These are phyloP conservation scores for Silurus lanzhouensis DNA, from an alignment of 2,797 vertebrate species.

Conservation along the genomic window DNA sequence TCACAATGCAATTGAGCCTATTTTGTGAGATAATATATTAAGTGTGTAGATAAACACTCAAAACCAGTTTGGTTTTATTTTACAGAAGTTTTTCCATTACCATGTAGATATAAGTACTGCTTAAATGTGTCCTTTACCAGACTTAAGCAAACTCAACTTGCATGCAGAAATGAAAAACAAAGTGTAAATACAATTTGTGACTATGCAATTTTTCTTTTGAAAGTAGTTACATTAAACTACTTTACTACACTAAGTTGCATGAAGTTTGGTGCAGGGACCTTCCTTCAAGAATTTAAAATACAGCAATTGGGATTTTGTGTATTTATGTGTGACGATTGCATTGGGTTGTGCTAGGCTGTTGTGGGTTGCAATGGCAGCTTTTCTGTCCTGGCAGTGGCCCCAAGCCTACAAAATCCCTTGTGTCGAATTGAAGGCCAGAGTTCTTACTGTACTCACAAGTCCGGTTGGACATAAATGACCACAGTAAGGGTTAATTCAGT, in stretches of 20 bases:
- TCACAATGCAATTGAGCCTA: neutral
- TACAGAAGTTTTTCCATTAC: neutral
- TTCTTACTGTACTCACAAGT: neutral
- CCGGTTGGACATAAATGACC: conserved; percentile 6
- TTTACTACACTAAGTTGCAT: neutral
- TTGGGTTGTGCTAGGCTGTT: neutral
- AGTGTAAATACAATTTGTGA: neutral
- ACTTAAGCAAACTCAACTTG: neutral
- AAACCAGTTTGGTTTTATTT: neutral
- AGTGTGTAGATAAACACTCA: neutral
- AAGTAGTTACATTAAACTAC: neutral
- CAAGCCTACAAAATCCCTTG: conserved; percentile 13
- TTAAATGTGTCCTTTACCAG: neutral
- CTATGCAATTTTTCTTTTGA: neutral
- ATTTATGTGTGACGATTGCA: neutral
- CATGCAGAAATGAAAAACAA: neutral
- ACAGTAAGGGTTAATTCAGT: conserved; percentile 4
- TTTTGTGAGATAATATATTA: neutral
- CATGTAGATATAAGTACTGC: neutral
- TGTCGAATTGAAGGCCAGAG: conserved; percentile 8
- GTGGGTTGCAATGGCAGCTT: neutral
- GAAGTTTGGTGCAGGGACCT: neutral
- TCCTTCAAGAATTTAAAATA: neutral
- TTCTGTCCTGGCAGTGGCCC: conserved; percentile 32
- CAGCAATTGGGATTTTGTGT: neutral